Base-by-base conservation (phyloP, 2,797 vertebrate genomes). In the Eulemur albifrons region DNA sequence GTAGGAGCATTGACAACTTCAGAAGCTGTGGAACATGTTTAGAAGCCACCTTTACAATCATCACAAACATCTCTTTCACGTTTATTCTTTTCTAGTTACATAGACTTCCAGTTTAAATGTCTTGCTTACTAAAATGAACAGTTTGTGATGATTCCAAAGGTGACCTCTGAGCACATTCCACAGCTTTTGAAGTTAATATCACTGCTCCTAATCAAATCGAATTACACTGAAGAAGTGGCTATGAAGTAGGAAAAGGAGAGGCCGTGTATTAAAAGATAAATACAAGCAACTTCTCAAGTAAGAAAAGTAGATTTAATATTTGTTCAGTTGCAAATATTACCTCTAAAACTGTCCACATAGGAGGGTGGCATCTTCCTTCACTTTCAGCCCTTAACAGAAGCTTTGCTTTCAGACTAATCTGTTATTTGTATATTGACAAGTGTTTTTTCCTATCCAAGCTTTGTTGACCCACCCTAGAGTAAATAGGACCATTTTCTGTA, bases 121-220 rank as follows among this genome's bases (percentile, higher is more conserved):
- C 63, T 69, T 40, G 25, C 25, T 77, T 90, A 79, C 45, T 18
- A 69, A 79, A 40, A 90, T 90, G 87, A 8, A 23, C 27, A 43
- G 57, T 48, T 72, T 72, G 18, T 67, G 18, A 2, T 80, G 35
- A 89, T 92, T 93, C 25, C 76, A 83, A 70, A 86, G 40, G 80
- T 65, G 32, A 90, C 12, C 87, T 86, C 23, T 43, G 32, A 95
- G 32, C 5, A 83, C 18, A 63, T 65, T 30, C 52, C 23, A 76
- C 30, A 72, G 35, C 52, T 93, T 93, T 87, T 67, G 48, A 92
- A 76, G 48, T 45, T 32, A 17, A 48, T 90, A 23, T 88, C 43
- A 38, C 45, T 81, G 13, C 4, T 93, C 43, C n/a, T 69, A 72
- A 69, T 92, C 95, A 77, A 90, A 81, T 90, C 70, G 82, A 72